Evolutionary conservation across 2,113 vertebrate genomes (phyloP).

Genomic region (Platycercus adscitus): DNA sequence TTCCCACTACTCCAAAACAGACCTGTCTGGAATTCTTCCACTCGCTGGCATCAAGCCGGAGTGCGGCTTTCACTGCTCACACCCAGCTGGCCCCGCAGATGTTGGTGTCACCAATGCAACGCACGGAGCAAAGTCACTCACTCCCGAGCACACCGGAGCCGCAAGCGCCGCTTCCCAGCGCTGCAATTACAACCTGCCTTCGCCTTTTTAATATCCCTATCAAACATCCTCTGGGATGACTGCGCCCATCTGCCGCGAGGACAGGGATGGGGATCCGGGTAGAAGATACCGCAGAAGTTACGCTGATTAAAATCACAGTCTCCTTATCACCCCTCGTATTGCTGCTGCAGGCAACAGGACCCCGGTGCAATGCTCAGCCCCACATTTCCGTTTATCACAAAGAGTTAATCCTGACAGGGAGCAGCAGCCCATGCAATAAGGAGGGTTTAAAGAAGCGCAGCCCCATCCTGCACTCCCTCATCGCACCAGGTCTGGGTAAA

Average conservation of each 20-base stretch:
- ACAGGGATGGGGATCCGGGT: not conserved
- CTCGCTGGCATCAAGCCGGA: not conserved
- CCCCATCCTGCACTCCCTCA: not conserved
- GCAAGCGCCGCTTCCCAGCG: not conserved
- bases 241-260: slow-evolving; percentile 31
- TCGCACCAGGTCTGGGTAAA: not conserved
- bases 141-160: not conserved
- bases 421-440: not conserved
- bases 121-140: not conserved
- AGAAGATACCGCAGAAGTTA: not conserved
- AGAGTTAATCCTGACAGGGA: not conserved
- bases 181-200: slow-evolving; percentile 23
- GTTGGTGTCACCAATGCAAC: not conserved
- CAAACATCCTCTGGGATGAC: slow-evolving; percentile 3
- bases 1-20: not conserved
- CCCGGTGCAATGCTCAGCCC: not conserved
- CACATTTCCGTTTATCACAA: not conserved
- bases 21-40: not conserved
- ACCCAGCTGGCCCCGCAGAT: slow-evolving; percentile 47
- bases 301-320: rapidly evolving
- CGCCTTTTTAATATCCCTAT: not conserved
- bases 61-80: not conserved
- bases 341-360: not conserved
- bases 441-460: not conserved
- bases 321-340: rapidly evolving